Conservation (phyloP, 2,888 invertebrate species). For the Acheta domesticus region DNA sequence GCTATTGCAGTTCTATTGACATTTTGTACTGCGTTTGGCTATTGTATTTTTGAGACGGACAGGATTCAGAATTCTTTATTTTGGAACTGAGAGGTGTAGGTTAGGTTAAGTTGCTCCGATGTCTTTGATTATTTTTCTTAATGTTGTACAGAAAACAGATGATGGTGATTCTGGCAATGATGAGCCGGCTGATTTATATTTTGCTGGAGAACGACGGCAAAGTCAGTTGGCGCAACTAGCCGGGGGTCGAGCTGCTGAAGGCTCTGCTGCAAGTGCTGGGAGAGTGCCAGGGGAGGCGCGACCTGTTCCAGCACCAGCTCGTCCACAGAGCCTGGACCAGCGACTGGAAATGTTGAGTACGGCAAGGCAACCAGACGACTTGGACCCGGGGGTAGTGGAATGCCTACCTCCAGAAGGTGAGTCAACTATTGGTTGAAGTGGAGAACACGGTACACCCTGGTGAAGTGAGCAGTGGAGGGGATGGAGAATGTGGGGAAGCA, state of each 20-base stretch:
- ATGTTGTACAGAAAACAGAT: conserved; percentile 61
- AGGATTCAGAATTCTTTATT: too few species aligned
- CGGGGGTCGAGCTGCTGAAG: not conserved
- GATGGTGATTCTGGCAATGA: conserved; percentile 94
- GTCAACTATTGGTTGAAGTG: not conserved
- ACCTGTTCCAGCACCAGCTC: conserved; percentile 19
- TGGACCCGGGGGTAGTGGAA: conserved; percentile 62
- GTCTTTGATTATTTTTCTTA: too few species aligned
- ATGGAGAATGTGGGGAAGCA: too few species aligned
- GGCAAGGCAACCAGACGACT: conserved; percentile 57
- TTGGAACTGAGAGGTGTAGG: too few species aligned
- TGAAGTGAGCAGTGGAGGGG: too few species aligned
- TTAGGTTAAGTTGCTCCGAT: too few species aligned
- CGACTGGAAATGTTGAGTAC: conserved; percentile 60
- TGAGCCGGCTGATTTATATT: conserved; percentile 74
- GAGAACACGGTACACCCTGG: too few species aligned
- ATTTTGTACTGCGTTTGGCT: too few species aligned
- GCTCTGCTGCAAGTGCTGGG: not conserved
- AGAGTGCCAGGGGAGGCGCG: not conserved
- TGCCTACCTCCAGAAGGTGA: conserved; percentile 69
- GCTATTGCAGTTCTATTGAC: too few species aligned
- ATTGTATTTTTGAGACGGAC: too few species aligned
- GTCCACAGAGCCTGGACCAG: conserved; percentile 52
- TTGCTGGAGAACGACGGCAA: conserved; percentile 51
- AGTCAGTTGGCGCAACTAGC: conserved; percentile 40